Conservation (phyloP, 2,113 vertebrate species). For the Siphamia tubifer region DNA sequence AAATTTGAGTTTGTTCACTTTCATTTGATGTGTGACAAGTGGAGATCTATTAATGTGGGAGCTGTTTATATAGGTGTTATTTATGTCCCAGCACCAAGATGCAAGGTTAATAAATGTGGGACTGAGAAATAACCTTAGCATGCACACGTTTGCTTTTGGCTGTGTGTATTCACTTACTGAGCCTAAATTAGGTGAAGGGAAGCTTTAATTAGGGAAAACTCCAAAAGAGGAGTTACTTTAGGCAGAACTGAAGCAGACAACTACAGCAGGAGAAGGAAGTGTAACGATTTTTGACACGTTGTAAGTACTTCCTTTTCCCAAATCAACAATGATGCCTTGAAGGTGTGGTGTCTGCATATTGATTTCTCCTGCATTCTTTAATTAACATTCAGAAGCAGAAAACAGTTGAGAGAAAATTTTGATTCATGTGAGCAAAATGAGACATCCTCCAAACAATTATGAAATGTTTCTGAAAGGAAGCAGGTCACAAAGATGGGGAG, state of each 20-base stretch:
- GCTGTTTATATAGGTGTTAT: no score
- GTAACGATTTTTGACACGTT: conserved; percentile 12
- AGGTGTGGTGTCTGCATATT: background rate
- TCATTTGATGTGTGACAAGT: no score
- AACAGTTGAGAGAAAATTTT: background rate
- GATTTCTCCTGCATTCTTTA: background rate
- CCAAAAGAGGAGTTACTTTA: background rate
- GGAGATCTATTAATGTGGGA: no score
- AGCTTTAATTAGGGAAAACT: conserved; percentile 2
- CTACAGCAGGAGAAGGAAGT: background rate
- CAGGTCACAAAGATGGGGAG: background rate
- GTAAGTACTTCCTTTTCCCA: background rate
- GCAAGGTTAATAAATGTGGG: no score
- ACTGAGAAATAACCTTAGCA: no score
- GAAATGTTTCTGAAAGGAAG: background rate
- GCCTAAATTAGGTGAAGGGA: background rate
- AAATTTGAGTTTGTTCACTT: no score
- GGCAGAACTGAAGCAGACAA: background rate
- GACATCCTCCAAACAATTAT: background rate
- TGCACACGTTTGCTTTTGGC: background rate
- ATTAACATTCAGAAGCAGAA: background rate
- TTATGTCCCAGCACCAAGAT: no score
- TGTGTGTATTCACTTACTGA: background rate
- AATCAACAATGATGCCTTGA: background rate
- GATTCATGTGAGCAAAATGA: background rate